Evolutionary conservation across 2,113 vertebrate genomes (phyloP).

Genomic region (Semicossyphus pulcher): DNA sequence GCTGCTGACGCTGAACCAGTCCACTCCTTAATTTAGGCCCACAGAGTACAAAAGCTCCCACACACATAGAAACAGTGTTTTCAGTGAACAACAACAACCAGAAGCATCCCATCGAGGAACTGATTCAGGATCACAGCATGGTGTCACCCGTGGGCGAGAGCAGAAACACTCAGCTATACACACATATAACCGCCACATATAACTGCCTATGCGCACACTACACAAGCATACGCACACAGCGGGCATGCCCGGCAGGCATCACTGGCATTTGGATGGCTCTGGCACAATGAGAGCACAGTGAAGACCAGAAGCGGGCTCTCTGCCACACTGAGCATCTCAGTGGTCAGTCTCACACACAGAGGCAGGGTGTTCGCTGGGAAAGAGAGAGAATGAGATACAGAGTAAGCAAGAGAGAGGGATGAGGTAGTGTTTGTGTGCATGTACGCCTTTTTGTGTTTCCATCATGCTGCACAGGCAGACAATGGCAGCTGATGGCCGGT

Average conservation of each 20-base stretch:
- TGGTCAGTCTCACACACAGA: constrained; percentile 62
- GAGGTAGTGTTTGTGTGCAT: neutral
- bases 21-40: constrained; percentile 16
- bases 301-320: constrained; percentile 55
- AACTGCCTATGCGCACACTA: constrained; percentile 21
- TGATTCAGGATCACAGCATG: constrained; percentile 59
- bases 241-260: constrained; percentile 64
- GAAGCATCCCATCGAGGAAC: constrained; percentile 33
- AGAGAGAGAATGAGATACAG: constrained; percentile 25
- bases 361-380: constrained; percentile 45
- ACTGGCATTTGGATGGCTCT: constrained; percentile 68
- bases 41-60: neutral
- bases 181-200: constrained; percentile 38
- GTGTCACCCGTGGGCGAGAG: constrained; percentile 53
- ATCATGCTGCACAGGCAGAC: constrained; percentile 33
- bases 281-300: constrained; percentile 63
- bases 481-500: constrained; percentile 64
- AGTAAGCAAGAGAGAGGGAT: constrained; percentile 21
- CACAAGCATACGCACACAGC: constrained; percentile 50
- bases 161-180: constrained; percentile 33
- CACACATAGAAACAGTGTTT: constrained; percentile 6
- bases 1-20: neutral
- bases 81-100: constrained; percentile 18
- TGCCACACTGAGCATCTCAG: constrained; percentile 55
- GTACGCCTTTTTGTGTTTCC: constrained; percentile 42